phyloP scores from a whole-genome alignment of 2,888 invertebrate species.

The Pristionchus entomophagus region DNA sequence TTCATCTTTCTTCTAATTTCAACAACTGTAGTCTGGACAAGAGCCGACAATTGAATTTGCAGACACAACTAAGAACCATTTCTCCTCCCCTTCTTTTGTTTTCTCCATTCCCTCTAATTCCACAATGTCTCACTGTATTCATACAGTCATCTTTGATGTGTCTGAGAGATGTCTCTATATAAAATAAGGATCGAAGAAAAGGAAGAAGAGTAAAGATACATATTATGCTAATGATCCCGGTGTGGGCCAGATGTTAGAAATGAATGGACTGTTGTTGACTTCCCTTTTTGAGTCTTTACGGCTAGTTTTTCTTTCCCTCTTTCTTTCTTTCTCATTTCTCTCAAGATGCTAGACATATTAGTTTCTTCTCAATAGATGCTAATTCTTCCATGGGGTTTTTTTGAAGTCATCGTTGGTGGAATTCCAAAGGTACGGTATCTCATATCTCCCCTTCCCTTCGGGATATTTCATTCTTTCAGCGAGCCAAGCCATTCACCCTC shows the following conservation, averaged over 20 bases:
- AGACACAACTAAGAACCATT: not conserved
- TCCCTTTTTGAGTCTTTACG: not conserved
- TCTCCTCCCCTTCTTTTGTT: not conserved
- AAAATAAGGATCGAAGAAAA: not conserved
- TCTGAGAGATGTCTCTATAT: not conserved
- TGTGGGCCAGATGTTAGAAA: not conserved
- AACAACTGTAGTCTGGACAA: not conserved
- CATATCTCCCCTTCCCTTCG: not conserved
- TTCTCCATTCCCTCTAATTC: not conserved
- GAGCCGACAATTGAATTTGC: not conserved
- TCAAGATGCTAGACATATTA: too few relatives aligned
- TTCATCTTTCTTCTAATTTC: not conserved
- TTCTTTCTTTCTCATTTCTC: not conserved
- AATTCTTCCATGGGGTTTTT: not conserved
- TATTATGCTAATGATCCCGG: not conserved
- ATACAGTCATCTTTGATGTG: not conserved
- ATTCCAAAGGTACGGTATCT: not conserved
- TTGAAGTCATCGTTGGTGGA: not conserved
- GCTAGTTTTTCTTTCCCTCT: conserved; percentile 16
- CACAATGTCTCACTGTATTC: not conserved
- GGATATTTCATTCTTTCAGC: conserved; percentile 61
- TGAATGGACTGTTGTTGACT: conserved; percentile 32
- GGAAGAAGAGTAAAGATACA: not conserved
- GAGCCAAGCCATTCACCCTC: conserved; percentile 73
- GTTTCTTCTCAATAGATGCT: not conserved